These are phyloP conservation scores for Troglohyphantes excavatus DNA, from an alignment of 2,888 invertebrate genomes.

Conservation along the genomic window DNA sequence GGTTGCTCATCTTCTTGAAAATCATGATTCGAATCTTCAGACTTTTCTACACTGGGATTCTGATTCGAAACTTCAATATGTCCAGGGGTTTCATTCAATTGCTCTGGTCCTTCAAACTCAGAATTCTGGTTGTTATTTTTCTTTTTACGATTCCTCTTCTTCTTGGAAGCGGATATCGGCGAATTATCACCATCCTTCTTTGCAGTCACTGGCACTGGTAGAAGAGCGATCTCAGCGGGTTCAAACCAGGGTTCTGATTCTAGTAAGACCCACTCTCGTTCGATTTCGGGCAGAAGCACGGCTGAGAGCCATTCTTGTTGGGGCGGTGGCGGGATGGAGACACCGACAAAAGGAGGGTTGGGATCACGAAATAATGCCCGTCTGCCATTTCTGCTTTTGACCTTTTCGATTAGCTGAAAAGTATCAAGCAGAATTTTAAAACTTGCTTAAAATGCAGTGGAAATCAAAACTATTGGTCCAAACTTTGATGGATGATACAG, in stretches of 20 bases:
- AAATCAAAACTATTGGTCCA: no score
- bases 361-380: not conserved
- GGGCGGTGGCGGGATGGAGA: not conserved
- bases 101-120: no score
- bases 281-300: not conserved
- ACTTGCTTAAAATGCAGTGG: no score
- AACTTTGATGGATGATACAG: no score
- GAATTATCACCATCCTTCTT: not conserved
- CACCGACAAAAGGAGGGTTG: not conserved
- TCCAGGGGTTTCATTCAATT: no score
- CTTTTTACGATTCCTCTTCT: not conserved
- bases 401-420: no score
- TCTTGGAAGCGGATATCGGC: not conserved
- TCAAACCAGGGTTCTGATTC: not conserved
- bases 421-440: no score
- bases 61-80: no score
- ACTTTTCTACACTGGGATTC: no score
- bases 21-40: not conserved
- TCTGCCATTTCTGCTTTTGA: no score
- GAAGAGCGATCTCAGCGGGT: not conserved
- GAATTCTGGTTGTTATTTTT: not conserved
- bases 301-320: not conserved
- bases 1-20: no score
- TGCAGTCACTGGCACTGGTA: not conserved
- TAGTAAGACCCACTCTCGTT: not conserved